phyloP scores from a whole-genome alignment of 2,113 vertebrate species.

The Bettongia penicillata region DNA sequence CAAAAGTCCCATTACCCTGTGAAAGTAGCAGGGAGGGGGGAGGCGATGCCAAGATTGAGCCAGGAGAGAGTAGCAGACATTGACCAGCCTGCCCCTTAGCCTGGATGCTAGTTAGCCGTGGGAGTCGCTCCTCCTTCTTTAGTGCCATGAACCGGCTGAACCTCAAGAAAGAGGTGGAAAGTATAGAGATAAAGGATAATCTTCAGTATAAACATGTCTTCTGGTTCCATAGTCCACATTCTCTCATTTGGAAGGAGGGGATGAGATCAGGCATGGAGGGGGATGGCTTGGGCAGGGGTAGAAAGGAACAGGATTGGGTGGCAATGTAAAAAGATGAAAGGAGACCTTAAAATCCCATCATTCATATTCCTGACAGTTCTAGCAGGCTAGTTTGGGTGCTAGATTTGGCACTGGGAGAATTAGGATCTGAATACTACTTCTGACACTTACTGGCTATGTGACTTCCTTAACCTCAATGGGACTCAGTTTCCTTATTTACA shows the following conservation, averaged over 20 bases:
- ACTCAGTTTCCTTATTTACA: background rate
- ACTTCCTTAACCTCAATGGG: background rate
- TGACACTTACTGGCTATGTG: background rate
- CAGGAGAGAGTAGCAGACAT: background rate
- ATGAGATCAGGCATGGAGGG: conserved; percentile 55
- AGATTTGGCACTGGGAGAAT: background rate
- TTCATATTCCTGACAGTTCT: conserved; percentile 50
- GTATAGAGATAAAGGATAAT: conserved; percentile 77
- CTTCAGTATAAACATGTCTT: conserved; percentile 74
- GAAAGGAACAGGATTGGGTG: conserved; percentile 37
- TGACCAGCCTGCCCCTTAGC: conserved; percentile 37
- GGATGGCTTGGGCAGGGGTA: background rate
- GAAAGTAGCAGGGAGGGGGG: background rate
- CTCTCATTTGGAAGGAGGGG: conserved; percentile 65
- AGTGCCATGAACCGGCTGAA: conserved; percentile 11
- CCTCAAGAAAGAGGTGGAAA: conserved; percentile 64
- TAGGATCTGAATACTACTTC: background rate
- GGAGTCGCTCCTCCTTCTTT: background rate
- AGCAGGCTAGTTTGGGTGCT: conserved; percentile 10
- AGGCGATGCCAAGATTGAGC: background rate
- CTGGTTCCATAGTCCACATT: conserved; percentile 52
- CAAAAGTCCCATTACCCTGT: background rate
- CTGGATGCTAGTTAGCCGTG: conserved; percentile 51
- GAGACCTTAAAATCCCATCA: conserved; percentile 46
- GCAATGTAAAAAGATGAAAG: conserved; percentile 22